Evolutionary conservation across 2,113 vertebrate genomes (phyloP).

Genomic region (Colaptes auratus): DNA sequence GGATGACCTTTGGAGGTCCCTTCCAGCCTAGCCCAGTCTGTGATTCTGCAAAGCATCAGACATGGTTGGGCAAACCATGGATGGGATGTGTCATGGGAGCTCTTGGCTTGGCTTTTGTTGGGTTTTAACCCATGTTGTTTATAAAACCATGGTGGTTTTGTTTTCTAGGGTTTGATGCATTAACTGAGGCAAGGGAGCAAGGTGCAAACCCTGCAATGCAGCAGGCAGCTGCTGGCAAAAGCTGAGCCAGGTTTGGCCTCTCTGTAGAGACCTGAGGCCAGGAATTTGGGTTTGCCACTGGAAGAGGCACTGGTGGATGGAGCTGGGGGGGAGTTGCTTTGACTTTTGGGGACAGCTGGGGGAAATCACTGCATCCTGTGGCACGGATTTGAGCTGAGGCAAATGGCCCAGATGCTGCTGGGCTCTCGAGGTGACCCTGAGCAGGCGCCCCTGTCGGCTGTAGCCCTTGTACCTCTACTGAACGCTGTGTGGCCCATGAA

Average conservation of each 20-base stretch:
- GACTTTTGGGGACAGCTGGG: neutral
- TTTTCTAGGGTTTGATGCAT: neutral
- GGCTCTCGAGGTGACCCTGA: neutral
- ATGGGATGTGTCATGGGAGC: neutral
- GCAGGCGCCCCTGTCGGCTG: neutral
- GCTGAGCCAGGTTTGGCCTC: neutral
- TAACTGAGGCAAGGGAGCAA: accelerated
- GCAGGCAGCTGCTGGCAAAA: neutral
- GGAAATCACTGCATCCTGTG: accelerated
- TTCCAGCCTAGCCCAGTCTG: too few relatives aligned
- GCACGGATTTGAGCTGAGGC: neutral
- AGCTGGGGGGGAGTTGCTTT: neutral
- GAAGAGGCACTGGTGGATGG: accelerated
- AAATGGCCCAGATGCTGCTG: neutral
- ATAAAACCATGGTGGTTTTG: neutral
- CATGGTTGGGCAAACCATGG: neutral
- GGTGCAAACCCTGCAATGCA: neutral
- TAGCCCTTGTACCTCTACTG: neutral
- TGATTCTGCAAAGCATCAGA: neutral
- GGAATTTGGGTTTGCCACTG: neutral
- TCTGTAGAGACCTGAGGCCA: neutral
- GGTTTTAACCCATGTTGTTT: accelerated
- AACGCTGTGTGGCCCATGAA: neutral
- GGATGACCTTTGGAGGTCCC: too few relatives aligned
- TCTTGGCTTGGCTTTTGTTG: neutral